Evolutionary conservation across 2,113 vertebrate species (phyloP).

Genomic region (Elachura formosa): DNA sequence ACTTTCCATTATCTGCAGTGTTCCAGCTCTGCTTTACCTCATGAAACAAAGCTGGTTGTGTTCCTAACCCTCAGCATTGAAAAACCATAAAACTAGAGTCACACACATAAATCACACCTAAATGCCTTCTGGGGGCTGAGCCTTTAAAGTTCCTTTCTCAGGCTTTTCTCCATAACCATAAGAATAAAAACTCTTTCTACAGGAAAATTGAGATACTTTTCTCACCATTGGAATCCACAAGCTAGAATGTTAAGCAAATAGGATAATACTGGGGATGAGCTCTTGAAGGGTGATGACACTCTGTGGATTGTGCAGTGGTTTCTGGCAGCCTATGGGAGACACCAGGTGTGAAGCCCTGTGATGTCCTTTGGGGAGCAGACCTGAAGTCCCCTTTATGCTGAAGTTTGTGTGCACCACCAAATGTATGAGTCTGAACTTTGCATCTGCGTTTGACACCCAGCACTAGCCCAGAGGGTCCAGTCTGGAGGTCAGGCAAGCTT

Average conservation of each 20-base stretch:
- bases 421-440: neutral
- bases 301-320: neutral
- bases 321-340: neutral
- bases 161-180: slow-evolving; percentile 23
- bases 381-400: neutral
- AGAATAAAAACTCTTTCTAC: neutral
- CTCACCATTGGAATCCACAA: neutral
- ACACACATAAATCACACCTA: slow-evolving; percentile 16
- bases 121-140: neutral
- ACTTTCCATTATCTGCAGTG: slow-evolving; percentile 46
- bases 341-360: neutral
- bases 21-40: slow-evolving; percentile 40
- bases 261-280: neutral
- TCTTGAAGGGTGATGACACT: neutral
- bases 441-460: neutral
- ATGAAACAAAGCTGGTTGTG: slow-evolving; percentile 40
- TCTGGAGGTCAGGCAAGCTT: neutral
- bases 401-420: neutral
- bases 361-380: neutral
- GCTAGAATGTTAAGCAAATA: neutral
- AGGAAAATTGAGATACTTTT: neutral
- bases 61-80: slow-evolving; percentile 9
- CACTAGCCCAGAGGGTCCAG: neutral
- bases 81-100: slow-evolving; percentile 17
- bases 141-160: slow-evolving; percentile 27